A percentile compares a stretch with the other conserved stretches of the same genome.
Evolutionary conservation across 1,140 invertebrate genomes (phyloP).

Genomic region (Campoletis sonorensis): DNA sequence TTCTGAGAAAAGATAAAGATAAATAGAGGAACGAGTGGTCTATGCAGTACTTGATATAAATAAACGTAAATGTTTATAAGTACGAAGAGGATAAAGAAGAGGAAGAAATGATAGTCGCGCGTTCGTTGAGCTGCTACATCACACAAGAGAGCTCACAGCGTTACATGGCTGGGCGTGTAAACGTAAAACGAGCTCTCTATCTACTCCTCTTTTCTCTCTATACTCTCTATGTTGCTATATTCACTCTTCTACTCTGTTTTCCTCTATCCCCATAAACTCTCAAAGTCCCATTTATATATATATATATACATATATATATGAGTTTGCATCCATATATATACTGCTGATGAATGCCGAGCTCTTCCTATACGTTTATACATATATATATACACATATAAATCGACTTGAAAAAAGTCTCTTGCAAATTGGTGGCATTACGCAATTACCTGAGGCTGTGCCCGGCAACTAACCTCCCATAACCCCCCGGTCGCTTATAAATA

Average conservation of each 20-base stretch:
- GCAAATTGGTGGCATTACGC: slow-evolving; percentile 66
- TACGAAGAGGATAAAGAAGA: not conserved
- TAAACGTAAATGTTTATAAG: too few species aligned
- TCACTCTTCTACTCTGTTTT: not conserved
- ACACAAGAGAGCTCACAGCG: slow-evolving; percentile 10
- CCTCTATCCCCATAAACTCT: not conserved
- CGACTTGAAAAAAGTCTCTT: slow-evolving; percentile 46
- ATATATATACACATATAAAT: slow-evolving; percentile 13
- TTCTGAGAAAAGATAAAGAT: too few species aligned
- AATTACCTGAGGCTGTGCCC: slow-evolving; percentile 59
- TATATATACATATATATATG: too few species aligned
- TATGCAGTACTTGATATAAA: too few species aligned
- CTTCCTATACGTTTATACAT: not conserved
- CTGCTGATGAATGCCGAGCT: not conserved
- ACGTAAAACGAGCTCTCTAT: slow-evolving; percentile 22
- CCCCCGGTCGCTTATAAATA: slow-evolving; percentile 55
- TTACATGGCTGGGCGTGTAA: slow-evolving; percentile 18
- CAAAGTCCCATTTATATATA: not conserved
- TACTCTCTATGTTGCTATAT: not conserved
- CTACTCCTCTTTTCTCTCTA: slow-evolving; percentile 34
- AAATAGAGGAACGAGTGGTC: too few species aligned
- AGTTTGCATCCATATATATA: not conserved
- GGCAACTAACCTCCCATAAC: slow-evolving; percentile 52
- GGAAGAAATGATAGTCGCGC: slow-evolving; percentile 22
- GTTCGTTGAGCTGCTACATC: not conserved